Evolutionary conservation across 2,113 vertebrate species (phyloP).

Genomic region (Enhydra lutris): DNA sequence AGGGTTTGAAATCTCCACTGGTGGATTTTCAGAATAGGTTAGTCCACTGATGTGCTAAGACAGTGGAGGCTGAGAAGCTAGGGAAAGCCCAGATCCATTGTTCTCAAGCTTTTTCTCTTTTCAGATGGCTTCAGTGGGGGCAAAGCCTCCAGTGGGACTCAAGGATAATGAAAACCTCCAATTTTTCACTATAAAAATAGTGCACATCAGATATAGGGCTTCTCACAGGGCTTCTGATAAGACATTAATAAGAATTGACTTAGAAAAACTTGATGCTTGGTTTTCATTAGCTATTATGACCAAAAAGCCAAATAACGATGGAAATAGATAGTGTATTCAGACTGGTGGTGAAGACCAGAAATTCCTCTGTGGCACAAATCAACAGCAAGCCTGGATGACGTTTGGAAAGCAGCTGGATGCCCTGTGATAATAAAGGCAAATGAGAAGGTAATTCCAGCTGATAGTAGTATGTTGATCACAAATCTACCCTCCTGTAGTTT

Average conservation of each 20-base stretch:
- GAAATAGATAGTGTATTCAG: neutral
- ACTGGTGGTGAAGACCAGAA: neutral
- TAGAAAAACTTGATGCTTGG: neutral
- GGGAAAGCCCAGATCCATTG: neutral
- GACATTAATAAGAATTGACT: neutral
- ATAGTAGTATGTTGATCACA: neutral
- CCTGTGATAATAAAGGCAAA: neutral
- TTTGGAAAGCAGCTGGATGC: neutral
- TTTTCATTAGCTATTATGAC: neutral
- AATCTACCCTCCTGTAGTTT: neutral
- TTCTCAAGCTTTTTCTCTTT: neutral
- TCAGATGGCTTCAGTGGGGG: neutral
- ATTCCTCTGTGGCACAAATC: neutral
- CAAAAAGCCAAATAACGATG: neutral
- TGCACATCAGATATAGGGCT: neutral
- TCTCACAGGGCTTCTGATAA: neutral
- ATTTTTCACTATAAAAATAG: neutral
- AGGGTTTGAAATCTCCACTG: constrained; percentile 25
- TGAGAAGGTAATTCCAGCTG: neutral
- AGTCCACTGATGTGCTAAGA: neutral
- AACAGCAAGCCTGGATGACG: neutral
- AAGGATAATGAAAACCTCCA: neutral
- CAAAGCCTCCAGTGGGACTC: neutral
- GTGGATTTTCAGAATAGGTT: neutral
- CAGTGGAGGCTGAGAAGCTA: neutral